Conservation (phyloP, 2,113 vertebrate species). For the Vicugna pacos region DNA sequence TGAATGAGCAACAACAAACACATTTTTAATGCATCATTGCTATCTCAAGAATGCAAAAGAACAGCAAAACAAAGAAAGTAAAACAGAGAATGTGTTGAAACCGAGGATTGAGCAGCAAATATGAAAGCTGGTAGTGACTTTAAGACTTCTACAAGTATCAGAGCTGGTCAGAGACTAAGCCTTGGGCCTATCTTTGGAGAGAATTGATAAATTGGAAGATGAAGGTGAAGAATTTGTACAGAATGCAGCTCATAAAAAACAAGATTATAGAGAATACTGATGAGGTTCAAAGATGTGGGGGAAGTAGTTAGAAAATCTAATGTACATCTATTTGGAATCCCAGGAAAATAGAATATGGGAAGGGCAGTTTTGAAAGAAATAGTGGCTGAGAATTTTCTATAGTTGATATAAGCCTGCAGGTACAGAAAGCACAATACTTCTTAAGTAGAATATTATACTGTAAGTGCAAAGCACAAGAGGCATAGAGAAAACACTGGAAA, state of each 20-base stretch:
- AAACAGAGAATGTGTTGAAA: neutral
- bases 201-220: neutral
- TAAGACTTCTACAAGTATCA: neutral
- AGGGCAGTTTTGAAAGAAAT: neutral
- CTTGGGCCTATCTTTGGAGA: neutral
- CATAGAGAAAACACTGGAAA: neutral
- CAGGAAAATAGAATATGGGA: neutral
- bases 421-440: neutral
- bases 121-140: neutral
- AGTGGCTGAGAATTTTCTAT: neutral
- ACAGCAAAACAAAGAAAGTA: neutral
- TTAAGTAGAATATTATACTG: neutral
- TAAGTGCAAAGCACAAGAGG: neutral
- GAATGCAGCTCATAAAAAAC: neutral
- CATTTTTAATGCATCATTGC: neutral
- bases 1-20: neutral
- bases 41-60: neutral
- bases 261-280: neutral
- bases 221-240: neutral
- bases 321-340: neutral
- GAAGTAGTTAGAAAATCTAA: neutral
- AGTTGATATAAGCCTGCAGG: neutral
- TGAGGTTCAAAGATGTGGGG: neutral
- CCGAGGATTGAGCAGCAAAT: neutral
- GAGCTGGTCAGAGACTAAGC: neutral